These are phyloP conservation scores for Todiramphus saurophagus DNA, from an alignment of 2,113 vertebrate species.

Conservation along the genomic window DNA sequence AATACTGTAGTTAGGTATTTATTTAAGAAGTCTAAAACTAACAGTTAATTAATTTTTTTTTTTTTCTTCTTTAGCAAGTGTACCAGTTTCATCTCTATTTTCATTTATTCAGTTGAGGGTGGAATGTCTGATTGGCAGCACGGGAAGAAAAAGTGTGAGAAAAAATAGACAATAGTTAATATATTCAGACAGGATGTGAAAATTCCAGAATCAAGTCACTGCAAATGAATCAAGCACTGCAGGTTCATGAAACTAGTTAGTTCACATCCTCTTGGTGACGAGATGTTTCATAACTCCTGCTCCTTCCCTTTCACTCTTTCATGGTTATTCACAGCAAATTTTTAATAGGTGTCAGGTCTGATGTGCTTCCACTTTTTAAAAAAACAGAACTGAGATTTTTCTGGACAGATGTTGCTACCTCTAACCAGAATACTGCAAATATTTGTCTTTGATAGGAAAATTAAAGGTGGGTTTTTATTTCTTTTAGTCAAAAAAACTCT, in stretches of 20 bases:
- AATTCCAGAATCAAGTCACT: background rate
- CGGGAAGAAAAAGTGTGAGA: background rate
- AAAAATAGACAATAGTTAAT: slow-evolving; percentile 8
- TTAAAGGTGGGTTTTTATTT: background rate
- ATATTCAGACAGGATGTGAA: background rate
- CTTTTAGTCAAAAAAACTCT: background rate
- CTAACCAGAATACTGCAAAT: background rate
- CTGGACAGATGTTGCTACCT: background rate
- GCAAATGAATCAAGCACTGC: background rate
- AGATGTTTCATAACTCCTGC: background rate
- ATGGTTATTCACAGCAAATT: background rate
- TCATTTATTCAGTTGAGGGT: background rate
- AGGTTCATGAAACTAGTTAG: background rate
- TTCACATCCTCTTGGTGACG: background rate
- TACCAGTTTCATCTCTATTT: background rate
- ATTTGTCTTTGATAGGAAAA: background rate
- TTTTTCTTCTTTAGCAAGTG: background rate
- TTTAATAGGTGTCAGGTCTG: background rate
- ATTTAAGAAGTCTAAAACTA: background rate
- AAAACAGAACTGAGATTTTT: background rate
- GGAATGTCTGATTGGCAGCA: background rate
- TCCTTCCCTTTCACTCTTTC: background rate
- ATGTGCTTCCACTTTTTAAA: background rate
- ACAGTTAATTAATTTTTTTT: background rate
- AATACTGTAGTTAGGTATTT: background rate